Evolutionary conservation across 2,113 vertebrate species (phyloP).

Genomic region (Hepsetus odoe): DNA sequence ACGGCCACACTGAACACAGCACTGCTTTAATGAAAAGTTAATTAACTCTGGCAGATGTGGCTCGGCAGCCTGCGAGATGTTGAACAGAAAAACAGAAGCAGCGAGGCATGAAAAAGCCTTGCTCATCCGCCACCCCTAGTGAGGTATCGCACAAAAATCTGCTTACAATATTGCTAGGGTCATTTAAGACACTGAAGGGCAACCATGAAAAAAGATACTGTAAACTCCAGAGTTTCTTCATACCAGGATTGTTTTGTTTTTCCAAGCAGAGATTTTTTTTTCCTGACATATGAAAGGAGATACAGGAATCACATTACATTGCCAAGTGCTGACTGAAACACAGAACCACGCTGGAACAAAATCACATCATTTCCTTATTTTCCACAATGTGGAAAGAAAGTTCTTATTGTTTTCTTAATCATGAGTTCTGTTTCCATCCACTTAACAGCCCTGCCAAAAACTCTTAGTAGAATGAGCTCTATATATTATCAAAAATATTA

Average conservation of each 20-base stretch:
- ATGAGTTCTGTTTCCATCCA: conserved; percentile 29
- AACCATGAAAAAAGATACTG: conserved; percentile 9
- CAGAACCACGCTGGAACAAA: conserved; percentile 34
- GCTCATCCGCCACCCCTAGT: not conserved
- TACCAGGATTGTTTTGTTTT: conserved; percentile 4
- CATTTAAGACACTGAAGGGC: conserved; percentile 35
- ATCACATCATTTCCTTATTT: conserved; percentile 47
- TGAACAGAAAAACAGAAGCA: conserved; percentile 22
- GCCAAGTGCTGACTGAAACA: conserved; percentile 44
- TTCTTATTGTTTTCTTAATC: conserved; percentile 20
- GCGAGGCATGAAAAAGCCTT: conserved; percentile 16
- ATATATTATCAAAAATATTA: too few relatives aligned
- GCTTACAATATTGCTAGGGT: conserved; percentile 43
- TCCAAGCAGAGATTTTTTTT: conserved; percentile 34
- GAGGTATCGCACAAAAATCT: conserved; percentile 5
- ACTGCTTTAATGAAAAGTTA: conserved; percentile 38
- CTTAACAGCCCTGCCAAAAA: not conserved
- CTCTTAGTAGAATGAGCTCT: too few relatives aligned
- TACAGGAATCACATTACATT: conserved; percentile 37
- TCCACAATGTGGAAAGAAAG: conserved; percentile 20
- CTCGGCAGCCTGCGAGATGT: conserved; percentile 23
- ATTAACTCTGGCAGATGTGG: conserved; percentile 39
- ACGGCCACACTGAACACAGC: conserved; percentile 8
- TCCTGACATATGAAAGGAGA: conserved; percentile 9
- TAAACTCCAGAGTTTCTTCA: not conserved